Conservation (phyloP, 2,888 invertebrate genomes). For the Toxonevra muliebris region DNA sequence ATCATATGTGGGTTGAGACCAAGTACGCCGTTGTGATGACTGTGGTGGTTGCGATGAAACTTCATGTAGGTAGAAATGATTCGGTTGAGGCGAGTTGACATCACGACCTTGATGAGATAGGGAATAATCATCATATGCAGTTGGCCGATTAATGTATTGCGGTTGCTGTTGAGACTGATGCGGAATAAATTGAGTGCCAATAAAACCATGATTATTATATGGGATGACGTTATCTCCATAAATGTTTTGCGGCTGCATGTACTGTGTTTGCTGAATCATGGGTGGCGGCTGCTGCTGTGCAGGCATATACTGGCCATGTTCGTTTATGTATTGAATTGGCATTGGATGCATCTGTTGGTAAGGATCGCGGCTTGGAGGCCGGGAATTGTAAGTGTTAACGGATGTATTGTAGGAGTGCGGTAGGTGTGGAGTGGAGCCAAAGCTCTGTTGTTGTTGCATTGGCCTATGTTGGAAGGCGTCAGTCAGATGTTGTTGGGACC, state of each 20-base stretch:
- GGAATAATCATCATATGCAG: conserved; percentile 68
- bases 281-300: conserved; percentile 59
- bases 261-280: conserved; percentile 49
- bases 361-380: conserved; percentile 64
- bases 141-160: conserved; percentile 57
- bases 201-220: conserved; percentile 51
- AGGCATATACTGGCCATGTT: conserved; percentile 63
- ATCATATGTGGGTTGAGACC: conserved; percentile 69
- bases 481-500: conserved; percentile 67
- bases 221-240: conserved; percentile 65
- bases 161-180: conserved; percentile 62
- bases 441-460: conserved; percentile 56
- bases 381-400: conserved; percentile 58
- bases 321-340: conserved; percentile 65
- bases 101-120: conserved; percentile 45
- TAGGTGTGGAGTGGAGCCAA: conserved; percentile 64
- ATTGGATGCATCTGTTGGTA: conserved; percentile 58
- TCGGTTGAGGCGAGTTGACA: conserved; percentile 63
- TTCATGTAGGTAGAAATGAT: conserved; percentile 82
- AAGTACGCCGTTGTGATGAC: conserved; percentile 70
- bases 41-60: conserved; percentile 65
- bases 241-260: conserved; percentile 46
- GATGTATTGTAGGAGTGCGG: conserved; percentile 60
- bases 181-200: conserved; percentile 40
- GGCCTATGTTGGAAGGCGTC: conserved; percentile 63